phyloP scores from a whole-genome alignment of 2,888 invertebrate species.

The Griposia aprilina region DNA sequence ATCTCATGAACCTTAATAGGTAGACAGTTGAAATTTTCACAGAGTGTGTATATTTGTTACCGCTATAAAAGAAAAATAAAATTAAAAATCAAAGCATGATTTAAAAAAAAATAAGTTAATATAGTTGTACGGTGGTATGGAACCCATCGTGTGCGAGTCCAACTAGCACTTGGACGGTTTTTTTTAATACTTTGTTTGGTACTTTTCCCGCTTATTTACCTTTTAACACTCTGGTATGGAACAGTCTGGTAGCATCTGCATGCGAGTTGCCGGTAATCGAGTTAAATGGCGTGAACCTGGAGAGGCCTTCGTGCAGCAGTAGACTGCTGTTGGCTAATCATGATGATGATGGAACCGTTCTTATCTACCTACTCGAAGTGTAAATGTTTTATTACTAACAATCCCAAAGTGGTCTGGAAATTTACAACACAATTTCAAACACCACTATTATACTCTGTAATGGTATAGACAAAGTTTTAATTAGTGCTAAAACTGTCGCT shows the following conservation, averaged over 20 bases:
- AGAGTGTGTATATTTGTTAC: too few relatives aligned
- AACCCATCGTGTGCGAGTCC: too few relatives aligned
- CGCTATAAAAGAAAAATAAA: too few relatives aligned
- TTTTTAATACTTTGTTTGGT: not conserved
- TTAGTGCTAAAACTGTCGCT: constrained; percentile 36
- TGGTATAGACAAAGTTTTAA: constrained; percentile 49
- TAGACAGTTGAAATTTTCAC: too few relatives aligned
- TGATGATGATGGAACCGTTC: not conserved
- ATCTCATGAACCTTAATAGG: too few relatives aligned
- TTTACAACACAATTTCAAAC: constrained; percentile 26
- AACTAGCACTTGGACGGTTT: too few relatives aligned
- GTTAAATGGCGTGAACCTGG: too few relatives aligned
- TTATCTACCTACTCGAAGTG: not conserved
- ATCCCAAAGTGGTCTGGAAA: constrained; percentile 26
- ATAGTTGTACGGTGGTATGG: too few relatives aligned
- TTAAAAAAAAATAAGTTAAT: too few relatives aligned
- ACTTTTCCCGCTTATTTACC: not conserved
- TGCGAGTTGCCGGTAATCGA: too few relatives aligned
- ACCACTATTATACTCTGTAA: constrained; percentile 16
- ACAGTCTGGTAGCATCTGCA: not conserved
- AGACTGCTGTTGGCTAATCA: not conserved
- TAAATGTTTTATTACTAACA: constrained; percentile 1
- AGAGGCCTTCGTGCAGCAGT: not conserved
- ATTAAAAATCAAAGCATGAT: too few relatives aligned
- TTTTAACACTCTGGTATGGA: too few relatives aligned